Conservation (phyloP, 2,113 vertebrate genomes). For the Ia io region DNA sequence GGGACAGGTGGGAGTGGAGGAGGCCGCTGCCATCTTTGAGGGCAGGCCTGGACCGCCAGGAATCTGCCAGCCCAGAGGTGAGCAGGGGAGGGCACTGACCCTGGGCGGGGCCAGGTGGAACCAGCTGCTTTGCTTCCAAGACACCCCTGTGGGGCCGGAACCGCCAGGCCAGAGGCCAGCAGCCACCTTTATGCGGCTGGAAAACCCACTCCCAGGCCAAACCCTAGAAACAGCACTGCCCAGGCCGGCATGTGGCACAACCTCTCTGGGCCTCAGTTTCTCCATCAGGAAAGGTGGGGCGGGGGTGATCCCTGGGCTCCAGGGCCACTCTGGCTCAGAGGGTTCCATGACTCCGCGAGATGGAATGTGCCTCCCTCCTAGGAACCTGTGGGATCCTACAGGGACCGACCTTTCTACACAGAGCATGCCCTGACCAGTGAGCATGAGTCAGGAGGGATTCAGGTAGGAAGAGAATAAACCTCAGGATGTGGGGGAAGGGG, state of each 20-base stretch:
- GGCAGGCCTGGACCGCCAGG: background rate
- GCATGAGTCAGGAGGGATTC: background rate
- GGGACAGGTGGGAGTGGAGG: too few species aligned
- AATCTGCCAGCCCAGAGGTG: background rate
- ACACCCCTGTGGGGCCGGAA: background rate
- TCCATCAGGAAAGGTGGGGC: background rate
- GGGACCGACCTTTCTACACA: background rate
- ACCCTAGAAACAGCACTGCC: background rate
- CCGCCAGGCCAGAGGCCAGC: background rate
- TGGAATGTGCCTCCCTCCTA: background rate
- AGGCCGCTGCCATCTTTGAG: background rate
- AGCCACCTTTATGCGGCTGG: background rate
- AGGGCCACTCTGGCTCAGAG: background rate
- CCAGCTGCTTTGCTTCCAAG: background rate
- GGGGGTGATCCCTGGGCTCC: background rate
- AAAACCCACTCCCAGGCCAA: background rate
- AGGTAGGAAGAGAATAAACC: background rate
- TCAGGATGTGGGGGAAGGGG: background rate
- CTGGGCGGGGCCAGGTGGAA: too few species aligned
- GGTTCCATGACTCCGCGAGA: background rate
- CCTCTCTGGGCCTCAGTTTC: slow-evolving; percentile 28
- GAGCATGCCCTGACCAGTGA: background rate
- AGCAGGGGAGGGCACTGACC: background rate
- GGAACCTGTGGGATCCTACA: background rate
- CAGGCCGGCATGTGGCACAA: background rate